These are phyloP conservation scores for Dinomys branickii DNA, from an alignment of 2,113 vertebrate species.

Conservation along the genomic window DNA sequence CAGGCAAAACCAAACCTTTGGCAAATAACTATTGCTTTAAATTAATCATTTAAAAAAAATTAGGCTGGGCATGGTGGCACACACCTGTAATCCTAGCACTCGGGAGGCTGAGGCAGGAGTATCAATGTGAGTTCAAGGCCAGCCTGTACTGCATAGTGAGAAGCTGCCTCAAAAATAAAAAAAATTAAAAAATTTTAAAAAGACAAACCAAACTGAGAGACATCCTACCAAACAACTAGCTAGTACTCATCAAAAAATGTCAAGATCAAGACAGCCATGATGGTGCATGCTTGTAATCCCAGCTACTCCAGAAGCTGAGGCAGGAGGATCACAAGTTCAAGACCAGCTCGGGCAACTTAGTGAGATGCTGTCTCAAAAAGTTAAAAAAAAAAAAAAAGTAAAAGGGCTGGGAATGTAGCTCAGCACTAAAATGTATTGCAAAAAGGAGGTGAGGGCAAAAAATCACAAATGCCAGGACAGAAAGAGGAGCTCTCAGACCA, in stretches of 20 bases:
- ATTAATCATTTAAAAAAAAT: constrained; percentile 25
- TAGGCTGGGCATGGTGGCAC: neutral
- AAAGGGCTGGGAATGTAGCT: neutral
- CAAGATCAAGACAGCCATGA: neutral
- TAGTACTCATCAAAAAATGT: neutral
- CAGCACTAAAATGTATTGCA: neutral
- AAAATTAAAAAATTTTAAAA: no score
- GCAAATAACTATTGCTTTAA: neutral
- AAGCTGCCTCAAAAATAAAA: neutral
- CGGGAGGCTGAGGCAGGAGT: neutral
- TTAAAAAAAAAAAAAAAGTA: neutral
- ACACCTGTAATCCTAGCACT: neutral
- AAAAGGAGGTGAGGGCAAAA: neutral
- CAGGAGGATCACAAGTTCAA: neutral
- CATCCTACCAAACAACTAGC: neutral
- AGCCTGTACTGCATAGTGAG: neutral
- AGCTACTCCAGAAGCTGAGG: neutral
- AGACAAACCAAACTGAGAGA: constrained; percentile 13
- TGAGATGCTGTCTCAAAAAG: neutral
- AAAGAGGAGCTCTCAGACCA: neutral
- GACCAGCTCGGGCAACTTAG: neutral
- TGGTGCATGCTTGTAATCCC: neutral
- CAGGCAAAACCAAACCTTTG: neutral
- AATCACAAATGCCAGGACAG: neutral
- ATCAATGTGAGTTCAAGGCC: neutral